Evolutionary conservation across 2,888 invertebrate species (phyloP), one percentile per base, ranked within the genome.

Genomic region (Rhaphigaster nebulosa): DNA sequence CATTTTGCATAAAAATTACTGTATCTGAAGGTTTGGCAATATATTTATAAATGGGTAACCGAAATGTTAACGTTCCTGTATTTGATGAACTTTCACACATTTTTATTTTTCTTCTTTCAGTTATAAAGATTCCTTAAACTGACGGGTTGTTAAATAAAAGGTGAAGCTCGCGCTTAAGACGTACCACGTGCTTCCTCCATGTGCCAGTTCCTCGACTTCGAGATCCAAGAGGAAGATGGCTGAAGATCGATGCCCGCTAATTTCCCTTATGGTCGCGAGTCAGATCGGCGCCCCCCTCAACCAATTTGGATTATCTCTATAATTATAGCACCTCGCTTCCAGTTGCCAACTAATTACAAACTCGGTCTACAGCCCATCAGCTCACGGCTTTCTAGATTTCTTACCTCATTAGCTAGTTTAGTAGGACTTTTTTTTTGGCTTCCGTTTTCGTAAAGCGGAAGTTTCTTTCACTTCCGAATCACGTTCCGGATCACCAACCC

Each of bases 271-370:
- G 65, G 65, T 65, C 29, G 65, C 65, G 65, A 65, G 34, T 20
- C 20, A 34, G 70, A 15, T 76, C 34, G 70, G 70, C 20, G 70
- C 70, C 34, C 70, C 88, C 41, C 60, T 20, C 8, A 88, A 88
- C 65, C 88, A 65, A 88, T 88, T 88, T 88, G 65, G 88, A 88
- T 88, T 88, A 88, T 88, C 88, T 88, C 88, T 88, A 88, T 88
- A 88, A 88, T 88, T 88, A 88, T 88, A 88, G 88, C 60, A 29
- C 41, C 88, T 41, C 34, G 41, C 88, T 56, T 23, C 88, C 88
- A 34, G 29, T 88, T 88, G 52, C n/a, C 29, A 88, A 88, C 88
- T 88, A 88, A 88, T 88, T 88, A 88, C 60, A 0, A 88, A 88
- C 56, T 88, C 23, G 34, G 65, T 60, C 88, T n/a, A 45, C 45